A percentile compares a stretch with the other conserved stretches of the same genome.
Evolutionary conservation across 2,888 invertebrate species (phyloP).

Genomic region (Tinea semifulvella): DNA sequence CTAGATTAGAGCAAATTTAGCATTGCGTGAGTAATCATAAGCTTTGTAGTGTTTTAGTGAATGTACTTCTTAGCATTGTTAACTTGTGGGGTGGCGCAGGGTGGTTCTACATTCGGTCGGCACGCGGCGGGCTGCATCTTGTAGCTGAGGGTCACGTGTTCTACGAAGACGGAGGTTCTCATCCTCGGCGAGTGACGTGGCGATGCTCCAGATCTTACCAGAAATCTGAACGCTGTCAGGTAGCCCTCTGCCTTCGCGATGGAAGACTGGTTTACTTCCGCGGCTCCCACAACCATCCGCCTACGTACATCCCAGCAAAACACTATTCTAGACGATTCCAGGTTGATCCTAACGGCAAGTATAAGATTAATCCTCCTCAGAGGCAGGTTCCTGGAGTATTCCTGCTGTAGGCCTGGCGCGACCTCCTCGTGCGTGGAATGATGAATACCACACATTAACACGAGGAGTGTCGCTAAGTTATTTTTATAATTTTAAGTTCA

Average conservation of each 20-base stretch:
- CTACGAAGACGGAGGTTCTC: slow-evolving; percentile 61
- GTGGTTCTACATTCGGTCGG: slow-evolving; percentile 60
- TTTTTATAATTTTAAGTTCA: too few species aligned
- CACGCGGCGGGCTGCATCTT: slow-evolving; percentile 55
- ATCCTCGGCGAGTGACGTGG: slow-evolving; percentile 58
- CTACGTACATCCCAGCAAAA: slow-evolving; percentile 53
- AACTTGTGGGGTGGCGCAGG: slow-evolving; percentile 36
- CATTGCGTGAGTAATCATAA: too few species aligned
- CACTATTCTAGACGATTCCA: slow-evolving; percentile 55
- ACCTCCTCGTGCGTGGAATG: slow-evolving; percentile 59
- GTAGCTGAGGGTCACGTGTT: slow-evolving; percentile 60
- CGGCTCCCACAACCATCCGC: slow-evolving; percentile 54
- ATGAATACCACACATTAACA: slow-evolving; percentile 44
- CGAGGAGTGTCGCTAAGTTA: slow-evolving; percentile 44
- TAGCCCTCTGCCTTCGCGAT: slow-evolving; percentile 54
- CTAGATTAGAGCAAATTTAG: background rate
- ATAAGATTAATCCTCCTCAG: too few species aligned
- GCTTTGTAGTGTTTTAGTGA: slow-evolving; percentile 1
- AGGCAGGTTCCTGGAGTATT: slow-evolving; percentile 50
- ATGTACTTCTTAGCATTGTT: background rate
- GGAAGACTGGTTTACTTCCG: slow-evolving; percentile 59
- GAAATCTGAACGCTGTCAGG: slow-evolving; percentile 58
- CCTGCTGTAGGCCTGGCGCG: slow-evolving; percentile 63
- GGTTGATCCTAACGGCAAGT: slow-evolving; percentile 61
- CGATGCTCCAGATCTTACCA: slow-evolving; percentile 59